phyloP scores from a whole-genome alignment of 2,888 invertebrate genomes.

The Agrypnus murinus region DNA sequence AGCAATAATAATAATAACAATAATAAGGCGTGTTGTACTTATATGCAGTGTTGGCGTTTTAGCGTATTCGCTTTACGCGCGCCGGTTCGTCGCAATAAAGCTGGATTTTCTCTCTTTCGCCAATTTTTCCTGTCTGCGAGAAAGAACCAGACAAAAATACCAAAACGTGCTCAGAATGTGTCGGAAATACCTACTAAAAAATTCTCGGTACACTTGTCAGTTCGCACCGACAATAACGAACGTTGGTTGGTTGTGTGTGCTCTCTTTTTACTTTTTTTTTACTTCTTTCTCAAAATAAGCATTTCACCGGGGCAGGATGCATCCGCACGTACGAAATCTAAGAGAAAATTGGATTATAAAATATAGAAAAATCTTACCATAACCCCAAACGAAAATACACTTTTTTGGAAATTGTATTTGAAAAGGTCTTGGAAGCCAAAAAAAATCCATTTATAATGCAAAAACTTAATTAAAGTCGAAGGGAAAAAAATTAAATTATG shows the following conservation, averaged over 20 bases:
- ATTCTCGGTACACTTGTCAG: slow-evolving; percentile 41
- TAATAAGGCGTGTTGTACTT: slow-evolving; percentile 36
- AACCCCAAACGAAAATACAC: too few species aligned
- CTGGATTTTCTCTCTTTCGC: slow-evolving; percentile 34
- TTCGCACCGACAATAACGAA: slow-evolving; percentile 18
- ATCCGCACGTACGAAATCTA: slow-evolving; percentile 18
- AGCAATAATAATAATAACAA: slow-evolving; percentile 22
- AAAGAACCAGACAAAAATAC: slow-evolving; percentile 27
- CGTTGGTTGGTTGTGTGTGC: slow-evolving; percentile 27
- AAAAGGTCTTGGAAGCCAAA: too few species aligned
- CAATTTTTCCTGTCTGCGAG: slow-evolving; percentile 27
- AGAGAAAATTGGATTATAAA: background rate
- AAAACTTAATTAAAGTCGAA: too few species aligned
- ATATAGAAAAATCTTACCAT: background rate
- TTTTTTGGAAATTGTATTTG: too few species aligned
- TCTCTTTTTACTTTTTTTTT: background rate
- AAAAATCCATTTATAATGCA: too few species aligned
- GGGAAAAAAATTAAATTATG: too few species aligned
- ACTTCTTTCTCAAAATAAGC: background rate
- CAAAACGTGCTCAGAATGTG: slow-evolving; percentile 40
- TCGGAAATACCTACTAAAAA: slow-evolving; percentile 37
- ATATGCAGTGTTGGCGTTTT: slow-evolving; percentile 46
- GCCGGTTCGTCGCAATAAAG: slow-evolving; percentile 44
- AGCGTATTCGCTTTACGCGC: slow-evolving; percentile 42
- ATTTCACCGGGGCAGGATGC: background rate